Conservation (phyloP, 1,140 invertebrate genomes). For the Drosophila parvula region DNA sequence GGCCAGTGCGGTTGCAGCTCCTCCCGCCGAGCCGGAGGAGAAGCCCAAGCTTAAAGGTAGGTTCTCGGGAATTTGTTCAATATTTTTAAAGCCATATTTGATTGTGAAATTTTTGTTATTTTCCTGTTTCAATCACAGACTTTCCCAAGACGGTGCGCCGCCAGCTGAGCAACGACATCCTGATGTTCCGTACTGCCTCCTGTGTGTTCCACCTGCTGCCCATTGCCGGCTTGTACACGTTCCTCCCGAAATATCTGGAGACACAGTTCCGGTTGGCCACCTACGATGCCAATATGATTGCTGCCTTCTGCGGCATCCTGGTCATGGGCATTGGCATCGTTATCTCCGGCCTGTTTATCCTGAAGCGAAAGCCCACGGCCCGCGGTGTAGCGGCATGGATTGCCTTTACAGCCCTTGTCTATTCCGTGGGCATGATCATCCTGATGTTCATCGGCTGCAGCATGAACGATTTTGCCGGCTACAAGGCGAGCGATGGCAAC, state of each 20-base stretch:
- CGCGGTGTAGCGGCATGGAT: conserved; percentile 95
- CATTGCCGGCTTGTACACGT: conserved; percentile 95
- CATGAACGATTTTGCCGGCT: conserved; percentile 91
- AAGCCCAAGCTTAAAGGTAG: conserved; percentile 76
- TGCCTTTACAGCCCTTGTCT: conserved; percentile 93
- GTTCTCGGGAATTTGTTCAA: background rate
- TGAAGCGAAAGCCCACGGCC: conserved; percentile 92
- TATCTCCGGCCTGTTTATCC: conserved; percentile 93
- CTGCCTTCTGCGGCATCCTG: conserved; percentile 95
- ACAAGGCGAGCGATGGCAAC: conserved; percentile 79
- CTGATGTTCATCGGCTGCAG: conserved; percentile 95
- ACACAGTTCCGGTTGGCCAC: conserved; percentile 95
- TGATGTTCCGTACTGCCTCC: conserved; percentile 94
- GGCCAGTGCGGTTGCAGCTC: conserved; percentile 16
- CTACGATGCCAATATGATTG: conserved; percentile 94
- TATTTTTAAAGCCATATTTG: too few species aligned
- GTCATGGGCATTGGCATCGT: conserved; percentile 96
- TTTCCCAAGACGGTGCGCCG: conserved; percentile 94
- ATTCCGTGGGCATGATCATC: conserved; percentile 93
- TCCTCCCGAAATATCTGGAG: conserved; percentile 96
- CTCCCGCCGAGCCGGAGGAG: conserved; percentile 57
- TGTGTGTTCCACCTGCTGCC: conserved; percentile 95
- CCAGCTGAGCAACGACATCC: conserved; percentile 94
- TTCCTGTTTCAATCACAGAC: conserved; percentile 85
- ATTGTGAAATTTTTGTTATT: background rate